Evolutionary conservation across 2,113 vertebrate genomes (phyloP).

Genomic region (Myiozetetes cayanensis): DNA sequence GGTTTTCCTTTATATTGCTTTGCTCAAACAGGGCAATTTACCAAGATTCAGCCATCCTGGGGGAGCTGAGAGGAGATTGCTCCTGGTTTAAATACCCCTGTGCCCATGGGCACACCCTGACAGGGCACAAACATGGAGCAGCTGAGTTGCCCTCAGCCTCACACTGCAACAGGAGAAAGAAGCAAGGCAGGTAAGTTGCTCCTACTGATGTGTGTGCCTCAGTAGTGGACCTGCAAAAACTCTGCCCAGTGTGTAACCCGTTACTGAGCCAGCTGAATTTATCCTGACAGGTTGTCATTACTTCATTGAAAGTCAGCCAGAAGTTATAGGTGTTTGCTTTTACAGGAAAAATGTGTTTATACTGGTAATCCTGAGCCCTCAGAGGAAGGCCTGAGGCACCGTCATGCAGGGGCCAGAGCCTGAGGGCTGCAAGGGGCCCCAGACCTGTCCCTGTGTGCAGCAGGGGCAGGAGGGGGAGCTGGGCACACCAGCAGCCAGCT

Average conservation of each 20-base stretch:
- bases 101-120: not conserved
- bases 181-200: not conserved
- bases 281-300: rapidly evolving
- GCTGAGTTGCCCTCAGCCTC: not conserved
- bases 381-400: not conserved
- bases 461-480: rapidly evolving
- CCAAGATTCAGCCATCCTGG: rapidly evolving
- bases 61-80: rapidly evolving
- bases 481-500: not conserved
- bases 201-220: rapidly evolving
- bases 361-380: not conserved
- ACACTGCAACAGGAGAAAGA: not conserved
- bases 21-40: rapidly evolving
- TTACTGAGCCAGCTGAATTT: not conserved
- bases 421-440: not conserved
- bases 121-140: not conserved
- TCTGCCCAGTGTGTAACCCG: rapidly evolving
- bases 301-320: too few relatives aligned
- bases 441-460: rapidly evolving
- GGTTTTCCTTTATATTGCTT: rapidly evolving
- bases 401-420: rapidly evolving
- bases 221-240: not conserved
- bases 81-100: not conserved
- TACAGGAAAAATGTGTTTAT: not conserved
- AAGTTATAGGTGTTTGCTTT: not conserved